phyloP scores from a whole-genome alignment of 1,140 invertebrate species.

The Listronotus oregonensis region DNA sequence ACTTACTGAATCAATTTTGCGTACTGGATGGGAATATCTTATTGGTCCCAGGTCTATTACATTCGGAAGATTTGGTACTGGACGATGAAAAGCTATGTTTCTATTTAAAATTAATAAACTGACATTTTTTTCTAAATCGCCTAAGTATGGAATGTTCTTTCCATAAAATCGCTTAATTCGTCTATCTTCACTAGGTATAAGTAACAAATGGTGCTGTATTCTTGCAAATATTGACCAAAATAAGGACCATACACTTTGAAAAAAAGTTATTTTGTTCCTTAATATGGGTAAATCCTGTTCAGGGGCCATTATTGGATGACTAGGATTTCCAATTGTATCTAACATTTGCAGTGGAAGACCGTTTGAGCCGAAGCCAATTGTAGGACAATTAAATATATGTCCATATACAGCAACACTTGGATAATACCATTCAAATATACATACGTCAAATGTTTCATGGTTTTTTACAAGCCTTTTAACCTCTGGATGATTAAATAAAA shows the following conservation, averaged over 20 bases:
- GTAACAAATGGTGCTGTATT: slow-evolving; percentile 18
- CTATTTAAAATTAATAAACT: slow-evolving; percentile 40
- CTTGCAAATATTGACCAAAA: slow-evolving; percentile 31
- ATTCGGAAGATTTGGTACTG: slow-evolving; percentile 39
- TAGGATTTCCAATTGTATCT: slow-evolving; percentile 46
- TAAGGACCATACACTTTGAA: slow-evolving; percentile 53
- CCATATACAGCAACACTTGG: slow-evolving; percentile 36
- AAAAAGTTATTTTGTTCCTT: slow-evolving; percentile 51
- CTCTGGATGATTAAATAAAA: slow-evolving; percentile 20
- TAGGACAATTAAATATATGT: slow-evolving; percentile 44
- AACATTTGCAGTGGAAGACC: slow-evolving; percentile 26
- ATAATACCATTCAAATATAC: slow-evolving; percentile 42
- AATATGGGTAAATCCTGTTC: slow-evolving; percentile 47
- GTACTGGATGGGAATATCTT: slow-evolving; percentile 53
- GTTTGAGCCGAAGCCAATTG: slow-evolving; percentile 47
- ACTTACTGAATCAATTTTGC: slow-evolving; percentile 39
- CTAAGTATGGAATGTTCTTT: slow-evolving; percentile 44
- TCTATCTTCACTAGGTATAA: slow-evolving; percentile 44
- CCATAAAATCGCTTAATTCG: slow-evolving; percentile 56
- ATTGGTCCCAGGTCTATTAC: slow-evolving; percentile 48
- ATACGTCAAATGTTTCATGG: slow-evolving; percentile 34
- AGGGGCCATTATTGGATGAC: slow-evolving; percentile 58
- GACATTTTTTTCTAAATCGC: slow-evolving; percentile 37
- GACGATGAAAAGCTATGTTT: slow-evolving; percentile 38
- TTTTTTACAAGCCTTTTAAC: slow-evolving; percentile 38